Conservation (phyloP, 2,888 invertebrate species). For the Acrobasis consociella region DNA sequence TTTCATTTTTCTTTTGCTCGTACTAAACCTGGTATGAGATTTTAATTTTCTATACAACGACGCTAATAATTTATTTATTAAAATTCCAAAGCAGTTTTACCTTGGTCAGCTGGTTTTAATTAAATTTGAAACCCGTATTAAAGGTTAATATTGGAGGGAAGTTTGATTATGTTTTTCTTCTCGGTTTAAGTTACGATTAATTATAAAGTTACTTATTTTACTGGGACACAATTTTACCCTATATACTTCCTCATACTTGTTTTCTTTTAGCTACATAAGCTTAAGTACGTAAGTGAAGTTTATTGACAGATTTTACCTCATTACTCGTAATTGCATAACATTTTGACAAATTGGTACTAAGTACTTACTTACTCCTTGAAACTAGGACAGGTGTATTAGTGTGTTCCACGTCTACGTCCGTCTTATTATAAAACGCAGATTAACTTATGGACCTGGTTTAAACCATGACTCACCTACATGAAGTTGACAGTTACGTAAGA, state of each 20-base stretch:
- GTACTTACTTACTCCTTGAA: too few relatives aligned
- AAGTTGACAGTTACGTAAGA: too few relatives aligned
- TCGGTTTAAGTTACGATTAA: not conserved
- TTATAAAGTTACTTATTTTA: not conserved
- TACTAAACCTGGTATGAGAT: constrained; percentile 10
- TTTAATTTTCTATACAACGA: constrained; percentile 1
- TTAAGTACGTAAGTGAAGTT: too few relatives aligned
- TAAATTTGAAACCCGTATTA: constrained; percentile 7
- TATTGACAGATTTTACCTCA: too few relatives aligned
- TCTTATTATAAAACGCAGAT: too few relatives aligned
- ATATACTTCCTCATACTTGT: not conserved
- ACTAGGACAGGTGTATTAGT: too few relatives aligned
- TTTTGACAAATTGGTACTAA: too few relatives aligned
- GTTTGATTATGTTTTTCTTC: constrained; percentile 4
- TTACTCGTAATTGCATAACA: too few relatives aligned
- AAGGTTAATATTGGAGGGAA: not conserved
- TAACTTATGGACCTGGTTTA: too few relatives aligned
- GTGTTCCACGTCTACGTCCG: too few relatives aligned
- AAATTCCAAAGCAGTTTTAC: constrained; percentile 14
- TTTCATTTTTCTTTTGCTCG: constrained; percentile 8
- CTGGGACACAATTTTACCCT: not conserved
- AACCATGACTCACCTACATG: too few relatives aligned
- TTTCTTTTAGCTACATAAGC: too few relatives aligned
- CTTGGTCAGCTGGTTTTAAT: constrained; percentile 9
- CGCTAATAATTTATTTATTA: constrained; percentile 18